Evolutionary conservation across 2,888 invertebrate genomes (phyloP), one percentile per base, ranked within the genome.

Genomic region (Enoplolaimus lenunculus): DNA sequence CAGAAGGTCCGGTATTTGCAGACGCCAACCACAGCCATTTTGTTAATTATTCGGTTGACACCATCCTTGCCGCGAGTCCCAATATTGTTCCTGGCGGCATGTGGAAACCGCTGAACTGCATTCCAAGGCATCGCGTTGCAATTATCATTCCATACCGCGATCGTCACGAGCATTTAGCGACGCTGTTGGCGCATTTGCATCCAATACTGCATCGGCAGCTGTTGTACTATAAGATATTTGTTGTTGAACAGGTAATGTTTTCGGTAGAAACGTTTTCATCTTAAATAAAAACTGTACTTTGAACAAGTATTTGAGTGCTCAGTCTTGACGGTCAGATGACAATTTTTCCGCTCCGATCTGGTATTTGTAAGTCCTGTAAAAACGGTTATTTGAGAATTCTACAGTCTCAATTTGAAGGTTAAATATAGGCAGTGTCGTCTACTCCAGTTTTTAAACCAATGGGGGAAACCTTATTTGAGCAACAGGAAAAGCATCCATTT

Each of bases 101-200:
- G 7, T 68, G 21, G 7, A 3, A 21, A 13, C 68, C 68, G 21
- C 7, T 2, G 2, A 2, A 59, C 28, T 68, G 68, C 28, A 66
- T 3, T 30, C 13, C 68, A 21, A 66, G 2, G 3, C 65, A 66
- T 29, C 13, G 29, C 13, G 64, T 65, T 2, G 68, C 68, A 3
- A 65, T 68, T 13, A 68, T 68, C 21, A 65, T 68, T 68, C 68
- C 68, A 3, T 68, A 68, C 29, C 66, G 68, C 7, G 67, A 68
- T 13, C 65, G 68, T 7, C 30, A 66, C 3, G 7, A 66, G 13
- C 65, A 68, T 68, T 28, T 68, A n/a, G 2, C 7, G 3, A 65
- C 33, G 2, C 30, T 68, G 3, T 3, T 68, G 33, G 3, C 67
- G n/a, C 64, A 68, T 65, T 28, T 68, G 2, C 68, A 68, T 68